Percentiles rank a stretch among this genome's conserved stretches.
phyloP scores from a whole-genome alignment of 2,113 vertebrate genomes.

The Pelecanoides urinatrix region DNA sequence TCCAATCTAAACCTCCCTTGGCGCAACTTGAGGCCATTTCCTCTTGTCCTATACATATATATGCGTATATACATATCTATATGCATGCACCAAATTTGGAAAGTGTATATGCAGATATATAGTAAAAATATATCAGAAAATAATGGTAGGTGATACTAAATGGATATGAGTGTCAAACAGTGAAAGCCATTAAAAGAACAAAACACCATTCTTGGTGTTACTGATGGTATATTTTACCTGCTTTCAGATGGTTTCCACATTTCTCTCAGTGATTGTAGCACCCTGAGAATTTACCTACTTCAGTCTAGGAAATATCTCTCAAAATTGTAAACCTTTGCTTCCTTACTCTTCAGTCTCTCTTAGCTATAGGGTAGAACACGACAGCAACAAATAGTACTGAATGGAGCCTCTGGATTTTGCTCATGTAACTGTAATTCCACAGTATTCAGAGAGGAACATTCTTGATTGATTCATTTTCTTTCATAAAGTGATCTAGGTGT shows the following conservation, averaged over 20 bases:
- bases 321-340: neutral
- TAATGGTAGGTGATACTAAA: neutral
- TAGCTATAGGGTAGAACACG: neutral
- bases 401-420: neutral
- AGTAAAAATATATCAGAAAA: neutral
- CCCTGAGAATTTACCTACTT: neutral
- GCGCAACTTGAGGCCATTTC: no score
- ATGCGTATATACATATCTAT: neutral
- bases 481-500: neutral
- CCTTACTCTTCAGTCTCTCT: neutral
- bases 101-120: neutral
- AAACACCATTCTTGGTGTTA: neutral
- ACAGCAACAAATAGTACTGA: neutral
- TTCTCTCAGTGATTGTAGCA: neutral
- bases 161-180: neutral
- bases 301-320: neutral
- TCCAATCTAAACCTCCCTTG: no score
- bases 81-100: neutral
- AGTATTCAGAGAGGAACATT: neutral
- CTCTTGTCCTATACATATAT: no score
- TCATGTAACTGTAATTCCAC: neutral
- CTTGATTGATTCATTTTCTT: neutral
- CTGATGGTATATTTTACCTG: rapidly evolving
- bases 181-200: neutral
- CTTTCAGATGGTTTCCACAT: neutral